Percentiles rank a stretch among this genome's conserved stretches.
phyloP scores from a whole-genome alignment of 2,797 vertebrate genomes.

The Natrix natrix region DNA sequence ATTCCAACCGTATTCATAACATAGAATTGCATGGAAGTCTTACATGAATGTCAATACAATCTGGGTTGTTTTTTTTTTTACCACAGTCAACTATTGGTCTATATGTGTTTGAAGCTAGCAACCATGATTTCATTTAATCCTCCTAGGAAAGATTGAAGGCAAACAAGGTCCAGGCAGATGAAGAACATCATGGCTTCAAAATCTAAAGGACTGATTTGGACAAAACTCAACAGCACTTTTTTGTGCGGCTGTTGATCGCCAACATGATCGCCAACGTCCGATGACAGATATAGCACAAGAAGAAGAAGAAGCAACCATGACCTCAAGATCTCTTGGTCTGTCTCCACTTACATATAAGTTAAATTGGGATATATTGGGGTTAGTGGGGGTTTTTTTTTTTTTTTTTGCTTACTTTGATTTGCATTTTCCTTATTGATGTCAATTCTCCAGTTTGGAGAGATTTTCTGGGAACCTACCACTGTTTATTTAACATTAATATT shows the following conservation, averaged over 20 bases:
- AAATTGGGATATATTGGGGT: background rate
- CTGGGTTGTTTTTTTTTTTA: background rate
- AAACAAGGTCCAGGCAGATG: too few species aligned
- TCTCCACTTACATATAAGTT: background rate
- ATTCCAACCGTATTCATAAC: background rate
- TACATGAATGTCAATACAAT: background rate
- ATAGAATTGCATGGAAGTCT: background rate
- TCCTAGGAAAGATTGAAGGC: too few species aligned
- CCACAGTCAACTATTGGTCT: background rate
- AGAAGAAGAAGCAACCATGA: background rate
- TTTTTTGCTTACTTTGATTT: background rate
- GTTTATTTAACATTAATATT: background rate
- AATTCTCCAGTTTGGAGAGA: background rate
- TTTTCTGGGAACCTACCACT: background rate
- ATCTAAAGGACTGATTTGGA: too few species aligned
- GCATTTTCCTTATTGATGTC: background rate
- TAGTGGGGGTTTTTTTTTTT: too few species aligned
- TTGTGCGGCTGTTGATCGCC: too few species aligned
- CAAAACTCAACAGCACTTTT: too few species aligned
- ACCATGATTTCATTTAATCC: background rate
- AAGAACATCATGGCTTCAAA: too few species aligned
- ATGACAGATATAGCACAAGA: too few species aligned
- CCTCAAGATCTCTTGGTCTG: background rate
- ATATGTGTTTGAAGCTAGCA: background rate
- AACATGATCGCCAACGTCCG: too few species aligned